A percentile compares a stretch with the other conserved stretches of the same genome.
These are phyloP conservation scores for Sycophila texana DNA, from an alignment of 2,888 invertebrate genomes.

Conservation along the genomic window DNA sequence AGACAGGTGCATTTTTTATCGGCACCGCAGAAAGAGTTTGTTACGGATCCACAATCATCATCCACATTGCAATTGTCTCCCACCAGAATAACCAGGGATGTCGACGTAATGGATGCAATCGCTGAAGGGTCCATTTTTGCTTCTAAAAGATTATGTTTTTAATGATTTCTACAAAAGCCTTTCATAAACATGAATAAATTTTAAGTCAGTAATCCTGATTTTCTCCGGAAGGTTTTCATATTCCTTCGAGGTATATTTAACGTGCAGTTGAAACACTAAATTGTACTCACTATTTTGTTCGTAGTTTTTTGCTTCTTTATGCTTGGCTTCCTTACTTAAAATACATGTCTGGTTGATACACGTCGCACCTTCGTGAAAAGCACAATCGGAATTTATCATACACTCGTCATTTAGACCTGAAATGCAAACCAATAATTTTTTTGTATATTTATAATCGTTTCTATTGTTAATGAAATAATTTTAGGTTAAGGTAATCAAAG, in stretches of 20 bases:
- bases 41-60: constrained; percentile 60
- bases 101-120: too few species aligned
- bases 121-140: too few species aligned
- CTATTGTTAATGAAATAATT: too few species aligned
- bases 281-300: background rate
- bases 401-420: constrained; percentile 11
- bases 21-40: constrained; percentile 61
- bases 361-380: background rate
- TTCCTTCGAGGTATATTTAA: too few species aligned
- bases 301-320: background rate
- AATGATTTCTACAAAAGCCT: too few species aligned
- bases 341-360: constrained; percentile 11
- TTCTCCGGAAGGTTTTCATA: too few species aligned
- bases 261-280: too few species aligned
- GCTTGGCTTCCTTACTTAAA: background rate
- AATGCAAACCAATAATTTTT: background rate
- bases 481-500: too few species aligned
- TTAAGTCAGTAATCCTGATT: too few species aligned
- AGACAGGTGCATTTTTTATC: constrained; percentile 62
- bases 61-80: constrained; percentile 57
- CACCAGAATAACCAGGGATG: background rate
- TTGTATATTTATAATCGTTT: background rate
- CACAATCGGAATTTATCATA: constrained; percentile 29
- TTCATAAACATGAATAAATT: too few species aligned
- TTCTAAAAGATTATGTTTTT: too few species aligned